These are phyloP conservation scores for Carlito syrichta DNA, from an alignment of 2,113 vertebrate species.

Conservation along the genomic window DNA sequence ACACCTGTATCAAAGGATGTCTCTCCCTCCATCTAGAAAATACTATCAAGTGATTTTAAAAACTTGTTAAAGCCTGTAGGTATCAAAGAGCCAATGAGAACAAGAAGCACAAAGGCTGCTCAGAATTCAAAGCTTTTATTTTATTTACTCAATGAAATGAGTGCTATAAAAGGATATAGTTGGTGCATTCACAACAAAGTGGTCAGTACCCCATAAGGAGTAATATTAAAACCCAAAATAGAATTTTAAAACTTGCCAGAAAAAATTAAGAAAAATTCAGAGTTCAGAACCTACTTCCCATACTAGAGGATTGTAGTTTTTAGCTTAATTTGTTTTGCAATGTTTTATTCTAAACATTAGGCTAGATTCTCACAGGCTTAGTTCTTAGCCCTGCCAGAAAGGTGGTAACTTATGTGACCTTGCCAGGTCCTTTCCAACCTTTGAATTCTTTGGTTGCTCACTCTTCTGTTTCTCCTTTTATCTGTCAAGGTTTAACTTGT, in stretches of 20 bases:
- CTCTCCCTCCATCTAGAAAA: not conserved
- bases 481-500: constrained; percentile 39
- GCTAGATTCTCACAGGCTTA: not conserved
- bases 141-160: not conserved
- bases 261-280: not conserved
- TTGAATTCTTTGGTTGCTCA: not conserved
- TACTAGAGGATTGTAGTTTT: not conserved
- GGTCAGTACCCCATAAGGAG: not conserved
- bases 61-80: not conserved
- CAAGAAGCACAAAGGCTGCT: not conserved
- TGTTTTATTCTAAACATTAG: constrained; percentile 24
- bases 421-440: not conserved
- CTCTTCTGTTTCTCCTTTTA: not conserved
- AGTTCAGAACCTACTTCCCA: not conserved
- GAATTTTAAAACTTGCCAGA: not conserved
- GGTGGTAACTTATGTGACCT: constrained; percentile 8
- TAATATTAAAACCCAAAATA: not conserved
- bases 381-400: constrained; percentile 23
- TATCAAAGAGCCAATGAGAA: not conserved
- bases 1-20: not conserved
- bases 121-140: not conserved
- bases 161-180: not conserved
- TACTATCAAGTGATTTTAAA: not conserved
- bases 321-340: not conserved
- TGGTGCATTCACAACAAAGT: not conserved